Evolutionary conservation across 2,888 invertebrate species (phyloP).

Genomic region (Napeogenes sylphis): DNA sequence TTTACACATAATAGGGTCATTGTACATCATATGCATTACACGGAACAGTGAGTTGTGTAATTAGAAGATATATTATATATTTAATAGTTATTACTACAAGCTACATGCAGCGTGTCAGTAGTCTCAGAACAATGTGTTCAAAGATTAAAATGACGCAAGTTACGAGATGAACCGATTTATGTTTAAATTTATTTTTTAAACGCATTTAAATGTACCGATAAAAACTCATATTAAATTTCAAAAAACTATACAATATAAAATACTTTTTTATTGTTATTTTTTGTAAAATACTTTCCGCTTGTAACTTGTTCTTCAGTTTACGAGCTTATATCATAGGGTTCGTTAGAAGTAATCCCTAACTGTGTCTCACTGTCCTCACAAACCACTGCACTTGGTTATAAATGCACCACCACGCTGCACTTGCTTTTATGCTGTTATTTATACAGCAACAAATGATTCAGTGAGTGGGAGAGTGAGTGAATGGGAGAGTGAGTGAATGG

Average conservation of each 20-base stretch:
- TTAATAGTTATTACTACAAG: too few relatives aligned
- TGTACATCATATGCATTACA: too few relatives aligned
- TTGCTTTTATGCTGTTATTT: not conserved
- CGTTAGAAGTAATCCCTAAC: constrained; percentile 41
- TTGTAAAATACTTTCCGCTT: not conserved
- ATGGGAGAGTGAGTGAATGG: too few relatives aligned
- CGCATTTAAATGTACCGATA: not conserved
- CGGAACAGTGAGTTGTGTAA: too few relatives aligned
- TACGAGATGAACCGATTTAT: constrained; percentile 8
- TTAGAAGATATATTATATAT: too few relatives aligned
- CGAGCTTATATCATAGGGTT: constrained; percentile 31
- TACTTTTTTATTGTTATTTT: not conserved
- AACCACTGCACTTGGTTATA: constrained; percentile 12
- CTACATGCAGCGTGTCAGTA: constrained; percentile 6
- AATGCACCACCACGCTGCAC: too few relatives aligned
- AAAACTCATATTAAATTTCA: not conserved
- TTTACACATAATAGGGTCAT: too few relatives aligned
- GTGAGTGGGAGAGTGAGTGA: too few relatives aligned
- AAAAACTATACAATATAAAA: not conserved
- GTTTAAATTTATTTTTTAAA: not conserved
- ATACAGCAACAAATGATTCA: not conserved
- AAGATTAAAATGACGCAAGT: not conserved
- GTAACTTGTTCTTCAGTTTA: constrained; percentile 17
- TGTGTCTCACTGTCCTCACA: constrained; percentile 20
- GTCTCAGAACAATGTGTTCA: constrained; percentile 9